Percentiles rank a stretch among this genome's conserved stretches.
phyloP scores from a whole-genome alignment of 2,797 vertebrate species.

The Xenopus petersii region DNA sequence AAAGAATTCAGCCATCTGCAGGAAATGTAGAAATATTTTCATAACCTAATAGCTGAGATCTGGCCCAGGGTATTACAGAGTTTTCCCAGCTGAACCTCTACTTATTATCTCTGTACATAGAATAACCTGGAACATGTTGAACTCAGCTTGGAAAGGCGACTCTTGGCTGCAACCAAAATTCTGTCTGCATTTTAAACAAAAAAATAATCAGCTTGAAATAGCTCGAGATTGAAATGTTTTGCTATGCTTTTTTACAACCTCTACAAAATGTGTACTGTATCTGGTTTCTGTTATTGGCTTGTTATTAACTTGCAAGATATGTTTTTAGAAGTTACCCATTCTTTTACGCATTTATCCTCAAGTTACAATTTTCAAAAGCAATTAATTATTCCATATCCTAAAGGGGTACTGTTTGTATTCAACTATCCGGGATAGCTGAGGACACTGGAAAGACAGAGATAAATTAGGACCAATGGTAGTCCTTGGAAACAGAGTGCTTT shows the following conservation, averaged over 20 bases:
- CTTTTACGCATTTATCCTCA: neutral
- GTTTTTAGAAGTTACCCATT: neutral
- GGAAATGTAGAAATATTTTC: constrained; percentile 75
- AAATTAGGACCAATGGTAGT: too few relatives aligned
- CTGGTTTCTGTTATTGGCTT: neutral
- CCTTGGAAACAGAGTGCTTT: too few relatives aligned
- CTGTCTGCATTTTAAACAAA: constrained; percentile 62
- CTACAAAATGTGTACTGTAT: neutral
- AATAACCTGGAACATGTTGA: constrained; percentile 55
- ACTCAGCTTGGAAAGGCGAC: constrained; percentile 52
- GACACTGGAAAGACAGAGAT: too few relatives aligned
- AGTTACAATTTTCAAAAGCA: too few relatives aligned
- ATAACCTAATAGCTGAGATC: constrained; percentile 66
- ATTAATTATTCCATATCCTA: too few relatives aligned
- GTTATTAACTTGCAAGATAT: neutral
- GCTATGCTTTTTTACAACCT: constrained; percentile 39
- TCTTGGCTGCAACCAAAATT: constrained; percentile 56
- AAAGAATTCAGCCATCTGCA: constrained; percentile 72
- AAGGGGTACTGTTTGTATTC: too few relatives aligned
- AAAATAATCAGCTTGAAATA: constrained; percentile 62
- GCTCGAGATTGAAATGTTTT: constrained; percentile 57
- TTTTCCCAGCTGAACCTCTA: constrained; percentile 71
- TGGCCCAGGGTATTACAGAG: constrained; percentile 63
- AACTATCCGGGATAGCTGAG: too few relatives aligned
- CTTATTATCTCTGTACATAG: constrained; percentile 54